A percentile compares a stretch with the other conserved stretches of the same genome.
Evolutionary conservation across 2,888 invertebrate species (phyloP).

Genomic region (Philopedon plagiatum): DNA sequence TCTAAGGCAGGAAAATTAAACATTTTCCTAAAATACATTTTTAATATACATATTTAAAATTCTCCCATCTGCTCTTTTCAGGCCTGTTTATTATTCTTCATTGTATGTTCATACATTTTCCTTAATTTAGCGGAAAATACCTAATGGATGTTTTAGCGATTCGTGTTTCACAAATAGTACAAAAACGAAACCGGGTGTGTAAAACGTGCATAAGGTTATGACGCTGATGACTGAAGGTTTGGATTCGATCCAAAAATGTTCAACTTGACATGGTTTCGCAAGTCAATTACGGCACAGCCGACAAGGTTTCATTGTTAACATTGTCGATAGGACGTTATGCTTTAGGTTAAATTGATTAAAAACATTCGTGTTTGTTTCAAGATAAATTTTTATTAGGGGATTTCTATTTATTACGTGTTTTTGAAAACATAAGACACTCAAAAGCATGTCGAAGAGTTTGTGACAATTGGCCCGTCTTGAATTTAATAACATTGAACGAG

Average conservation of each 20-base stretch:
- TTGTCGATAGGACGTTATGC: not conserved
- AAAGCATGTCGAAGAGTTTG: too few relatives aligned
- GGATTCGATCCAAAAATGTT: constrained; percentile 42
- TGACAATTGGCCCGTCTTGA: too few relatives aligned
- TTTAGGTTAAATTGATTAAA: not conserved
- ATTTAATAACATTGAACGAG: too few relatives aligned
- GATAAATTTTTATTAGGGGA: too few relatives aligned
- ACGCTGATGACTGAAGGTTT: constrained; percentile 28
- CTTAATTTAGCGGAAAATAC: constrained; percentile 33
- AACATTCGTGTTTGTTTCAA: too few relatives aligned
- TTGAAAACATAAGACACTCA: too few relatives aligned
- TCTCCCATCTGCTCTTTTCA: not conserved
- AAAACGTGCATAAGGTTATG: constrained; percentile 21
- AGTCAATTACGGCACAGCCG: constrained; percentile 26
- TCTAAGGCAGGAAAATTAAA: not conserved
- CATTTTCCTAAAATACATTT: not conserved
- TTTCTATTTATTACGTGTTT: too few relatives aligned
- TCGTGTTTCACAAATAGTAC: constrained; percentile 15
- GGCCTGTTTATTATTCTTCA: constrained; percentile 4
- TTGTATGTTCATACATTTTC: not conserved
- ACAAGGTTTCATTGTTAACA: constrained; percentile 22
- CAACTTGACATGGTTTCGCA: constrained; percentile 43
- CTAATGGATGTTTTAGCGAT: constrained; percentile 28
- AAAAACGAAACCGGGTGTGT: constrained; percentile 28
- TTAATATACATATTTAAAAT: not conserved